Evolutionary conservation across 2,888 invertebrate genomes (phyloP).

Genomic region (Eutolmus rufibarbis): DNA sequence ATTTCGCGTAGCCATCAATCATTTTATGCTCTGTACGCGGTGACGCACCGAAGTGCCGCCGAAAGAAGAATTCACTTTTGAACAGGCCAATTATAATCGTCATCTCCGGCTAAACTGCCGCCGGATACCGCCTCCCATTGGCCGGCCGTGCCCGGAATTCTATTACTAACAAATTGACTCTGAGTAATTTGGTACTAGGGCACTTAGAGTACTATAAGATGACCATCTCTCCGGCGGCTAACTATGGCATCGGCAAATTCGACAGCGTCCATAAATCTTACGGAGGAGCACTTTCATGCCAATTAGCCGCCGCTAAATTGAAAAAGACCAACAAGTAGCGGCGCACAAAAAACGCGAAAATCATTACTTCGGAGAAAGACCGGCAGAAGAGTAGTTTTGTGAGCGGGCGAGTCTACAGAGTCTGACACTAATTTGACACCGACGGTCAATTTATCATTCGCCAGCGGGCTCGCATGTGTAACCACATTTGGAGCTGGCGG

Average conservation of each 20-base stretch:
- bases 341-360: conserved; percentile 8
- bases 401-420: conserved; percentile 19
- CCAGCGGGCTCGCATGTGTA: background rate
- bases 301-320: conserved; percentile 41
- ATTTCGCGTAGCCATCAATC: background rate
- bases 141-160: background rate
- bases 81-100: conserved; percentile 1
- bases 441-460: conserved; percentile 42
- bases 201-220: background rate
- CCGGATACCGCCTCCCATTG: background rate
- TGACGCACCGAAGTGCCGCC: background rate
- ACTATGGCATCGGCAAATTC: conserved; percentile 35
- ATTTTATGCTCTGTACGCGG: background rate
- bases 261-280: conserved; percentile 40
- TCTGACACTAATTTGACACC: conserved; percentile 44
- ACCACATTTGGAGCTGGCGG: background rate
- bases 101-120: background rate
- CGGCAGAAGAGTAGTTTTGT: conserved; percentile 10
- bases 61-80: conserved; percentile 10
- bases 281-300: conserved; percentile 40
- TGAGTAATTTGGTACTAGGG: background rate
- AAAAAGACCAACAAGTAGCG: conserved; percentile 39
- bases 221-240: background rate
- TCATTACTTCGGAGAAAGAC: conserved; percentile 15
- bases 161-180: conserved; percentile 21